Conservation (phyloP, 2,888 invertebrate species). For the Oscheius sp. region DNA sequence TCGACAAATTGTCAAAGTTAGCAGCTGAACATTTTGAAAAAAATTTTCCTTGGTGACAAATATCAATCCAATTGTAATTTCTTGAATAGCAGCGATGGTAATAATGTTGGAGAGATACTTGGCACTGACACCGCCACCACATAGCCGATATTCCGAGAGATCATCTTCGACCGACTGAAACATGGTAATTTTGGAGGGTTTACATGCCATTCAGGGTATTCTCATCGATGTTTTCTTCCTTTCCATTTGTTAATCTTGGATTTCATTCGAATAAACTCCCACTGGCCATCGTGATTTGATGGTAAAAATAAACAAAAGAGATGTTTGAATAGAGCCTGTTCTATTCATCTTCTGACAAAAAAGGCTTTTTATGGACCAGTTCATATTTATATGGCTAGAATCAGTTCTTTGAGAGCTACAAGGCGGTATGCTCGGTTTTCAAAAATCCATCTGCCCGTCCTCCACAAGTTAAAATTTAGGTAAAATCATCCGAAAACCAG, state of each 20-base stretch:
- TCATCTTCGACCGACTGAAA: slow-evolving; percentile 33
- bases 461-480: too few relatives aligned
- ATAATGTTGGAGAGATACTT: slow-evolving; percentile 37
- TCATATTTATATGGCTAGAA: too few relatives aligned
- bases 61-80: slow-evolving; percentile 35
- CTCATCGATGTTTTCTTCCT: too few relatives aligned
- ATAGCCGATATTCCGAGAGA: slow-evolving; percentile 36
- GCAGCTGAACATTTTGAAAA: slow-evolving; percentile 14
- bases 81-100: slow-evolving; percentile 33
- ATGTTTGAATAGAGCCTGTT: not conserved
- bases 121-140: slow-evolving; percentile 28
- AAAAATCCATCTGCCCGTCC: too few relatives aligned
- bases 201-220: not conserved
- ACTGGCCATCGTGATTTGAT: too few relatives aligned
- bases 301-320: not conserved
- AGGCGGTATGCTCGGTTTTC: too few relatives aligned
- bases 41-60: slow-evolving; percentile 30
- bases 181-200: not conserved
- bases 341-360: not conserved
- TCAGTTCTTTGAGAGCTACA: too few relatives aligned
- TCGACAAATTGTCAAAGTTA: slow-evolving; percentile 20
- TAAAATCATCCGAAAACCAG: too few relatives aligned
- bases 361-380: too few relatives aligned
- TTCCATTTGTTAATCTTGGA: too few relatives aligned
- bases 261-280: too few relatives aligned